Base-by-base conservation (phyloP, 1,140 invertebrate species). In the Pseudomyrmex sp. region DNA sequence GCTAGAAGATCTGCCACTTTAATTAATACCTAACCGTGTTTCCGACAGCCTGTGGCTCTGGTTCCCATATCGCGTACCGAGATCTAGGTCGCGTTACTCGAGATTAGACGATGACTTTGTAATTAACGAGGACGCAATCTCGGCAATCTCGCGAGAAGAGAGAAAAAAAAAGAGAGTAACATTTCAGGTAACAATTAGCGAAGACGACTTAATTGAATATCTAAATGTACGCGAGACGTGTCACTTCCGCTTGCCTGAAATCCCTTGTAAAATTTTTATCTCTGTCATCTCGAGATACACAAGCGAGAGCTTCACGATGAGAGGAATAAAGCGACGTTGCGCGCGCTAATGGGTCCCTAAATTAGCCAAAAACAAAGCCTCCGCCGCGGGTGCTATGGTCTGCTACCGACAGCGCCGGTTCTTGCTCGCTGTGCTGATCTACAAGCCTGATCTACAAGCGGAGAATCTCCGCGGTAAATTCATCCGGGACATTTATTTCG, bases 341-440 rank as follows among this genome's bases (percentile, higher is more conserved):
- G 35, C 70, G 56, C 61, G 66, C 69, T 52, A 82, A 80, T 68
- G 85, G 56, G 44, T 35, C 76, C 48, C 69, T 86, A 83, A 87
- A 86, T 87, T 87, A 83, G 50, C 62, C 56, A 52, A 86, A 86
- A 86, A 85, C 85, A 69, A 72, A 59, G 23, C 65, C 46, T 66
- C 46, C 20, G 48, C 68, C 46, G 50, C n/a, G 1, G 26, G 18
- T 20, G 10, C 23, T n/a, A 18, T 15, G 56, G 50, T 50, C 54
- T 83, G 66, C 48, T 12, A 54, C 35, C 35, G 84, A 80, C 75
- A 61, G 54, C 46, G 75, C 46, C n/a, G 75, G 63, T 35, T 56
- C 66, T 74, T 79, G 63, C 52, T 54, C 23, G 50, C 20, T 13
- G 48, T 48, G 26, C 48, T 20, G 15, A 68, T 48, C 61, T 48